Base-by-base conservation (phyloP, 2,113 vertebrate genomes). In the Macrotis lagotis region DNA sequence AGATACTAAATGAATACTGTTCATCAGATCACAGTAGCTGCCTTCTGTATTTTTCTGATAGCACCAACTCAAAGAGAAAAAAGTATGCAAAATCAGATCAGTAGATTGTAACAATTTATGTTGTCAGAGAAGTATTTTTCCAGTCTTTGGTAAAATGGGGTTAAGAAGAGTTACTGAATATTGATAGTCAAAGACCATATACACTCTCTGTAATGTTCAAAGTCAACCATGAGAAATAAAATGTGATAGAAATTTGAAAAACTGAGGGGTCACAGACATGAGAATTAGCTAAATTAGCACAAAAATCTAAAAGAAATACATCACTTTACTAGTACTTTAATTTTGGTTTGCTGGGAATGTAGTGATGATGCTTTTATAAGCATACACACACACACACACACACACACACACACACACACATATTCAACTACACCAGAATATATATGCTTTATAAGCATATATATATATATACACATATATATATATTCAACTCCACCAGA, bases 231-330 rank as follows among this genome's bases (percentile, higher is more conserved):
- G 55, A 22, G 25, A 44, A 94, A 59, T 51, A 16, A 92, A 93
- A 91, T 1, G 0, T 37, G 28, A 74, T 52, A 89, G 44, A 89
- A 74, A 44, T 25, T 92, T 88, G 52, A 2, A 19, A 52, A 1
- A 19, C 4, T 3, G 48, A 24, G 28, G 90, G 3, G 8, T 50
- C 22, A 1, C 10, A 3, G 48, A 11, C 1, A 2, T 1, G 4
- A n/a, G 66, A 49, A 91, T 53, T 55, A 93, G 53, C 0, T 0
- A 5, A 44, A 50, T 0, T 0, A 2, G 8, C 19, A 50, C 90
- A 89, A 89, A 28, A 88, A 50, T 51, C 88, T 31, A 8, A n/a
- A 51, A 93, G 89, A 74, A 8, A 74, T 6, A 24, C 49, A 44
- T 16, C 4, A 0, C 31, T 66, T 9, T 48, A 52, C 49, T 31